These are phyloP conservation scores for Darevskia mixta DNA, from an alignment of 2,797 vertebrate species.

Conservation along the genomic window DNA sequence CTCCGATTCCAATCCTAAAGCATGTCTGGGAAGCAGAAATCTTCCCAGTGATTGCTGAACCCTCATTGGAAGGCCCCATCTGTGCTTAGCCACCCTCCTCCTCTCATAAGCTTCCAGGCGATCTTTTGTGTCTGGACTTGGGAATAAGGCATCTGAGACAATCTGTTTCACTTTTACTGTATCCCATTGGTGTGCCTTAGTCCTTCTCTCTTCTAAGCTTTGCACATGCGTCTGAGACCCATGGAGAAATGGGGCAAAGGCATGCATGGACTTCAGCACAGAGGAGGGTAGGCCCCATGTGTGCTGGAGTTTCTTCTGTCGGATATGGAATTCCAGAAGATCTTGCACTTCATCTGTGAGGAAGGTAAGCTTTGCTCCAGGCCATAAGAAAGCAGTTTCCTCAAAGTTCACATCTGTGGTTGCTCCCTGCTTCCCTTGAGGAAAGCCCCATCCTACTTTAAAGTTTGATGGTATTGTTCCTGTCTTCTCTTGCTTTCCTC, in stretches of 20 bases:
- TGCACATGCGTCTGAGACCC: not conserved
- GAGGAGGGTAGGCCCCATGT: not conserved
- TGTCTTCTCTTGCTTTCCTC: too few relatives aligned
- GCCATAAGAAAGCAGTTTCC: too few relatives aligned
- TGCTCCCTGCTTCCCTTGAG: not conserved
- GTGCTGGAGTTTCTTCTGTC: conserved; percentile 5
- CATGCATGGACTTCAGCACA: not conserved
- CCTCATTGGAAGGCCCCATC: not conserved
- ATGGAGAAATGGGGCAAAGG: not conserved
- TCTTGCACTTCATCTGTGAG: not conserved
- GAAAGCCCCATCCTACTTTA: not conserved
- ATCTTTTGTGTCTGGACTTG: not conserved
- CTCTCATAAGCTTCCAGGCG: not conserved
- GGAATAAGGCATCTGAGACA: not conserved
- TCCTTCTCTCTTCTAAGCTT: too few relatives aligned
- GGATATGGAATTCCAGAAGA: conserved; percentile 9
- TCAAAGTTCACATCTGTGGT: not conserved
- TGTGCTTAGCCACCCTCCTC: not conserved
- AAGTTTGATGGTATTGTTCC: too few relatives aligned
- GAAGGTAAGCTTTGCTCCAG: not conserved
- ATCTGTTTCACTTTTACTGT: not conserved
- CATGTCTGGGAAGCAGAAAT: not conserved
- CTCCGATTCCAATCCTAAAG: not conserved
- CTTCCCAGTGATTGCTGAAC: not conserved
- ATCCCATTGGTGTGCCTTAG: too few relatives aligned